Evolutionary conservation across 2,888 invertebrate genomes (phyloP), one percentile per base, ranked within the genome.

Genomic region (Clostera curtula): DNA sequence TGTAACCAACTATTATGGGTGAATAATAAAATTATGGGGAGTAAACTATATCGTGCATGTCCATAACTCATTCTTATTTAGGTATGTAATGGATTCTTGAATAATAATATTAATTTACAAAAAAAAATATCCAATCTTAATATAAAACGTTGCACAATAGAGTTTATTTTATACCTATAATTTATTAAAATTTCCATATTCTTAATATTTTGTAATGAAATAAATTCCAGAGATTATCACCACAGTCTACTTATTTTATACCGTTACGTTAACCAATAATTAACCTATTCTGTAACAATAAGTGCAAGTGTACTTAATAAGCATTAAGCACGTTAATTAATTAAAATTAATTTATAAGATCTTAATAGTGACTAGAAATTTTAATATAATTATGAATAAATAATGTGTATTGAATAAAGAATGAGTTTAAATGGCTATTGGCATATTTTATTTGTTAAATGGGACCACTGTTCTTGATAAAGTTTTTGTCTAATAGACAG

Each of bases 381-480:
- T n/a, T 58, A 59, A 43, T 40, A 47, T 44, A 51, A 55, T 53
- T 76, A 72, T 40, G 52, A 57, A 58, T 66, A 63, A 65, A 42
- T 49, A 38, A 47, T 71, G 70, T 72, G 71, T 75, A 71, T 75
- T 69, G 57, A 71, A 70, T 73, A 73, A 73, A 75, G 49, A 55
- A 61, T 63, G 60, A 62, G 60, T 63, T 65, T 62, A 56, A 56
- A 40, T 36, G 30, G 31, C n/a, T 37, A 46, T 49, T 30, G 17
- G 33, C 49, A 29, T 4, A 12, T 25, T 31, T 30, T 24, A 17
- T 32, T 29, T 5, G 5, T 21, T 18, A 4, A 9, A 18, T n/a
- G n/a, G n/a, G n/a, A n/a, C n/a, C n/a, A n/a, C n/a, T n/a, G n/a
- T n/a, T n/a, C n/a, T n/a, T n/a, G n/a, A n/a, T n/a, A n/a, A n/a